phyloP scores from a whole-genome alignment of 2,888 invertebrate genomes.

The Drosophila testacea region DNA sequence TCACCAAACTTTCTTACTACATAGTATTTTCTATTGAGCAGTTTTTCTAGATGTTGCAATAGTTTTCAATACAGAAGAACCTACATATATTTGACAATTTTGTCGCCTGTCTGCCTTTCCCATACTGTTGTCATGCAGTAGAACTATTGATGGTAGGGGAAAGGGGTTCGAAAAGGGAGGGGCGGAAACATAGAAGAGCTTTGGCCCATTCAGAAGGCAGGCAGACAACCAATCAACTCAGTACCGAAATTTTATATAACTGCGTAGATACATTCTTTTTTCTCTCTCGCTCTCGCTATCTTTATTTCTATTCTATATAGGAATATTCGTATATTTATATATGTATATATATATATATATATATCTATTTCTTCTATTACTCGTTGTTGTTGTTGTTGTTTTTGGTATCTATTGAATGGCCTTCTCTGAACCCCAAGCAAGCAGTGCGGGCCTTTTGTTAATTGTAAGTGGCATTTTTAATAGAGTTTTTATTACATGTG shows the following conservation, averaged over 20 bases:
- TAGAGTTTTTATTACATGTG: conserved; percentile 61
- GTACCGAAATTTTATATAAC: conserved; percentile 62
- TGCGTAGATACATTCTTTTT: conserved; percentile 68
- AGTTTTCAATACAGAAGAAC: background rate
- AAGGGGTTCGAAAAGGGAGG: background rate
- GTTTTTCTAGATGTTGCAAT: background rate
- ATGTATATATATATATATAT: conserved; percentile 41
- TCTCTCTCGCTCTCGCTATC: conserved; percentile 4
- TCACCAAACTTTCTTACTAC: no score
- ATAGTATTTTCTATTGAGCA: no score
- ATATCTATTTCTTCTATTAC: conserved; percentile 24
- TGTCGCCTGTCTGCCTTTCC: conserved; percentile 38
- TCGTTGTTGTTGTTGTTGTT: conserved; percentile 13
- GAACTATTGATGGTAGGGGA: background rate
- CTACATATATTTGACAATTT: conserved; percentile 15
- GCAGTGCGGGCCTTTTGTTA: conserved; percentile 66
- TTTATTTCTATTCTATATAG: conserved; percentile 4
- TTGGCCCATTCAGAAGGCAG: conserved; percentile 50
- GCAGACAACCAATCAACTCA: conserved; percentile 59
- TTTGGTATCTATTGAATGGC: conserved; percentile 47
- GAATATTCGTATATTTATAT: conserved; percentile 16
- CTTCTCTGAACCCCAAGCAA: conserved; percentile 45
- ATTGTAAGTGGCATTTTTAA: conserved; percentile 76
- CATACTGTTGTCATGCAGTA: conserved; percentile 30
- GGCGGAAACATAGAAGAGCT: conserved; percentile 8